Evolutionary conservation across 2,797 vertebrate species (phyloP).

Genomic region (Fundulus diaphanus): DNA sequence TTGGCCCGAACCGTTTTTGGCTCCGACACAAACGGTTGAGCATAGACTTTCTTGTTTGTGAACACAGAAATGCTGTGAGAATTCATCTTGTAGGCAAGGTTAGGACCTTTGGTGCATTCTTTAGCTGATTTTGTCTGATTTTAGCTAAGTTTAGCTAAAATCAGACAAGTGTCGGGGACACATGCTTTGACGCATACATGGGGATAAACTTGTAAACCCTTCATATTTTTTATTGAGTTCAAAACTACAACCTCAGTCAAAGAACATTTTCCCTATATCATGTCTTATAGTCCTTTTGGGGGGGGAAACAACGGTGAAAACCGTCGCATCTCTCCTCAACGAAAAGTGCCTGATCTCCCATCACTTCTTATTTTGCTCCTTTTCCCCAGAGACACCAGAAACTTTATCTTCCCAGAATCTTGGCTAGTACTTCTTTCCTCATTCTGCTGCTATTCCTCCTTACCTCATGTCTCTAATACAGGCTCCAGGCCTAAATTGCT

Average conservation of each 20-base stretch:
- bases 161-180: not conserved
- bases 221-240: not conserved
- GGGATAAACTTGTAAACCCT: not conserved
- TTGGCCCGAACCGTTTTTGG: too few relatives aligned
- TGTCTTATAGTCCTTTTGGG: not conserved
- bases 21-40: too few relatives aligned
- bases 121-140: too few relatives aligned
- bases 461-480: conserved; percentile 38
- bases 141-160: not conserved
- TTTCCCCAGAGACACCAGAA: not conserved
- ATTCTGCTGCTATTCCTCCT: conserved; percentile 2
- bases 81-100: too few relatives aligned
- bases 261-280: not conserved
- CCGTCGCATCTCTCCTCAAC: too few relatives aligned
- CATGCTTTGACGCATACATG: not conserved
- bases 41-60: too few relatives aligned
- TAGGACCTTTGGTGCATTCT: not conserved
- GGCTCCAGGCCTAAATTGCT: conserved; percentile 51
- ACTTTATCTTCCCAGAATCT: not conserved
- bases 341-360: too few relatives aligned
- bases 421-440: not conserved
- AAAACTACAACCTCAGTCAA: not conserved
- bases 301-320: too few relatives aligned
- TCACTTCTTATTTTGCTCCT: not conserved
- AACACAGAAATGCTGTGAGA: too few relatives aligned